Evolutionary conservation across 1,140 invertebrate species (phyloP), one percentile per base, ranked within the genome.

Genomic region (Calosoma granatense): DNA sequence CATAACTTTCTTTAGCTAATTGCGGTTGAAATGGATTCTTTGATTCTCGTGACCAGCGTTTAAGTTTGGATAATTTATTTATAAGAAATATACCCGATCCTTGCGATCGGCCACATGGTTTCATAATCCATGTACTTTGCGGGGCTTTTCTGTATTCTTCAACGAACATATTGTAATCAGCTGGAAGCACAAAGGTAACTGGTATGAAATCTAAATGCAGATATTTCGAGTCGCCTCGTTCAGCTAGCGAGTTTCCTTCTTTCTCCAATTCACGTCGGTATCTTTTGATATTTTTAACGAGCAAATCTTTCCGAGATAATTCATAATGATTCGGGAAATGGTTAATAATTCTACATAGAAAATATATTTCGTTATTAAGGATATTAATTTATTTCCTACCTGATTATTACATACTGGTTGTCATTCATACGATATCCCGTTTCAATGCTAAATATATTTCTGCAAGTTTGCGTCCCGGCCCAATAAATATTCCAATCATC

Each of bases 401-500:
- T 47, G 15, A 47, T 17, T 11, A 47, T 17, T 47, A 12, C 41
- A 79, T 76, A 90, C 87, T 95, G 92, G 75, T 92, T 90, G 73
- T 95, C 92, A 61, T 85, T 84, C 81, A 95, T 87, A 51, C 93
- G 77, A 70, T 94, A 95, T 14, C 92, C 91, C 68, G 85, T 92
- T 66, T 96, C 93, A 0, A 94, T 85, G 67, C 92, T 94, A 67
- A 96, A 97, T 52, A 97, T 82, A 67, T 84, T 92, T 54, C 92
- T 75, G 60, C 92, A 92, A 3, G 88, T 94, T 65, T 89, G 86
- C 4, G 92, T 92, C 9, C 86, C 88, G 1, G 93, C 90, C 93
- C 93, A 97, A 71, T 96, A 96, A 71, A 96, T 93, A 71, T 96
- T 93, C 93, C 93, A 97, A 64, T 96, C 92, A 68, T 97, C 93